These are phyloP conservation scores for Cloeon dipterum DNA, from an alignment of 2,888 invertebrate genomes.

Conservation along the genomic window DNA sequence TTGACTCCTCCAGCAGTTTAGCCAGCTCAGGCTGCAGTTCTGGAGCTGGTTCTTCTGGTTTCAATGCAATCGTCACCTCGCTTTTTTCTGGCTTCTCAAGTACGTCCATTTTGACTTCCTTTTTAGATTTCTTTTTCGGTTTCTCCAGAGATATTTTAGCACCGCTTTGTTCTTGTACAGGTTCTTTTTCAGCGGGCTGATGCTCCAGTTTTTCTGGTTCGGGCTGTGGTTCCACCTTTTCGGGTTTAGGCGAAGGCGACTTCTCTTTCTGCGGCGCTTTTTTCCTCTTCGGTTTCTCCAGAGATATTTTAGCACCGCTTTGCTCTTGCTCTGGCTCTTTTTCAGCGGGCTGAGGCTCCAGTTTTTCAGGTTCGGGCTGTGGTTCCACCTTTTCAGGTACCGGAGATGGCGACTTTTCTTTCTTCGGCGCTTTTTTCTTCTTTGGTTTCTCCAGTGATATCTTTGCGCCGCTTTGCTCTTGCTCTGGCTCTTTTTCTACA, in stretches of 20 bases:
- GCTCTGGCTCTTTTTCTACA: too few species aligned
- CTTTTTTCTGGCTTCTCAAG: constrained; percentile 10
- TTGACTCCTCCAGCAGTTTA: constrained; percentile 9
- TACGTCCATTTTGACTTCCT: constrained; percentile 7
- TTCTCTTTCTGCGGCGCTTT: constrained; percentile 12
- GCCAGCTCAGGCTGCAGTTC: constrained; percentile 6
- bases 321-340: too few species aligned
- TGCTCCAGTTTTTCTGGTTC: constrained; percentile 6
- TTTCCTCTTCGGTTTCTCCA: constrained; percentile 15
- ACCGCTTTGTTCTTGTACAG: constrained; percentile 9
- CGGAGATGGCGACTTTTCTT: constrained; percentile 4
- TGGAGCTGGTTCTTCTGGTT: not conserved
- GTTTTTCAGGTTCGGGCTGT: constrained; percentile 4
- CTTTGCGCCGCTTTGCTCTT: too few species aligned
- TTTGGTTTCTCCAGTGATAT: too few species aligned
- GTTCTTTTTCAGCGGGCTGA: constrained; percentile 4
- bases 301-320: too few species aligned
- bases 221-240: constrained; percentile 1
- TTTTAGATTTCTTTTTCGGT: constrained; percentile 5
- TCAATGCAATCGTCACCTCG: constrained; percentile 4
- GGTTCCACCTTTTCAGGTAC: not conserved
- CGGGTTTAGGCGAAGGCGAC: constrained; percentile 1
- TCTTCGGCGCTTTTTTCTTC: constrained; percentile 15
- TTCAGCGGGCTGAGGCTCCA: too few species aligned
- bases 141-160: too few species aligned